Evolutionary conservation across 2,888 invertebrate genomes (phyloP).

Genomic region (Eurytoma adleriae): DNA sequence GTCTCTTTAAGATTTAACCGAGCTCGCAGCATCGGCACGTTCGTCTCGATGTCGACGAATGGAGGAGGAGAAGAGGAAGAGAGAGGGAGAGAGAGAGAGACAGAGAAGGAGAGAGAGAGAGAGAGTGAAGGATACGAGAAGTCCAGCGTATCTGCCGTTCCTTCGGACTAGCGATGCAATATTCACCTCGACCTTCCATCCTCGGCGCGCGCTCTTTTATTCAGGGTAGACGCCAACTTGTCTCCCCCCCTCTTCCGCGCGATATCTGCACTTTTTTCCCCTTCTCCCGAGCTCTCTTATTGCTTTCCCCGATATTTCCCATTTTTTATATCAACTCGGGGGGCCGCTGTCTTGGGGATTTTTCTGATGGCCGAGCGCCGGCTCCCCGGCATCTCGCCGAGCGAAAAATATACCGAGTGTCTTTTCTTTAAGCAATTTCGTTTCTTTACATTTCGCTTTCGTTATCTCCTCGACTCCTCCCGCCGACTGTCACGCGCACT

Average conservation of each 20-base stretch:
- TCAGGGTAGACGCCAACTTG: conserved; percentile 40
- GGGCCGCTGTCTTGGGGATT: conserved; percentile 14
- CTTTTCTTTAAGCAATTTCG: too few species aligned
- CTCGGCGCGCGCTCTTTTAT: conserved; percentile 28
- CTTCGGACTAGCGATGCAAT: conserved; percentile 33
- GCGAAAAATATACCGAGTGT: too few species aligned
- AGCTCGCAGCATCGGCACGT: neutral
- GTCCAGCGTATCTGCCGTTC: conserved; percentile 21
- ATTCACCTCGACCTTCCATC: conserved; percentile 43
- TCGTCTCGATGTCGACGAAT: too few species aligned
- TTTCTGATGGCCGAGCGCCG: neutral
- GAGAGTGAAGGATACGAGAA: neutral
- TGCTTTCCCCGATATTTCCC: conserved; percentile 24
- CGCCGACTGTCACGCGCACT: too few species aligned
- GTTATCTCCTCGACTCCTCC: too few species aligned
- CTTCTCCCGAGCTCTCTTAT: conserved; percentile 4
- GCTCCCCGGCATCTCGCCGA: too few species aligned
- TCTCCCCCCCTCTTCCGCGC: neutral
- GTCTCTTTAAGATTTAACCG: conserved; percentile 26
- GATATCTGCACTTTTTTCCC: conserved; percentile 2
- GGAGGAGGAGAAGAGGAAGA: neutral
- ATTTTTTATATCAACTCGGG: conserved; percentile 26
- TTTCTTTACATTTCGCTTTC: too few species aligned
- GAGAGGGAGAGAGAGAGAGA: neutral
- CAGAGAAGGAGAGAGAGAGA: neutral